phyloP scores from a whole-genome alignment of 2,888 invertebrate species.

The Micoletzkya japonica region DNA sequence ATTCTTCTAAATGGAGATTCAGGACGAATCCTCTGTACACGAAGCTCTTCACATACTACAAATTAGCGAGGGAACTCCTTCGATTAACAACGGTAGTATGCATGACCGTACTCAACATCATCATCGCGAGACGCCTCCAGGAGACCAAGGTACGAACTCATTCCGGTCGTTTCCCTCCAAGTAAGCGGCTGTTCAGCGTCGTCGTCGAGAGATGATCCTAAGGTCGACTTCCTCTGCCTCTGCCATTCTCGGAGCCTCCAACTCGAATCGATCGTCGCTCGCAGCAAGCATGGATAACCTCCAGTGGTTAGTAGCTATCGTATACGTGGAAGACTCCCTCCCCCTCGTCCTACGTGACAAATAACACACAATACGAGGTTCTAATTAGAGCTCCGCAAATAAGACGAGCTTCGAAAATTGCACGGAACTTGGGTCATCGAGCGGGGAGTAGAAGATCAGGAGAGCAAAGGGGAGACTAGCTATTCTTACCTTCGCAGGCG shows the following conservation, averaged over 20 bases:
- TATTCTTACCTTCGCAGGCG: conserved; percentile 29
- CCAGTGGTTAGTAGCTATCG: neutral
- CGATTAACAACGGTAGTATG: conserved; percentile 53
- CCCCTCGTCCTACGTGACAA: too few species aligned
- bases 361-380: too few species aligned
- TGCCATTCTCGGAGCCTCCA: neutral
- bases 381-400: too few species aligned
- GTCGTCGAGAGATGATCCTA: conserved; percentile 20
- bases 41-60: conserved; percentile 56
- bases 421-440: too few species aligned
- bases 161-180: too few species aligned
- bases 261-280: conserved; percentile 11
- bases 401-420: too few species aligned
- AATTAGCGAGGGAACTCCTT: conserved; percentile 52
- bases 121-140: conserved; percentile 55
- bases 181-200: conserved; percentile 2
- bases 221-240: neutral
- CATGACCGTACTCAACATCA: conserved; percentile 52
- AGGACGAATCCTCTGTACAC: conserved; percentile 54
- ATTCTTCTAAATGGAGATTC: neutral
- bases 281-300: neutral
- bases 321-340: too few species aligned
- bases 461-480: neutral
- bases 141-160: conserved; percentile 44
- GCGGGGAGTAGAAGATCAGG: too few species aligned